Base-by-base conservation (phyloP, 2,113 vertebrate species). In the Lutjanus erythropterus region DNA sequence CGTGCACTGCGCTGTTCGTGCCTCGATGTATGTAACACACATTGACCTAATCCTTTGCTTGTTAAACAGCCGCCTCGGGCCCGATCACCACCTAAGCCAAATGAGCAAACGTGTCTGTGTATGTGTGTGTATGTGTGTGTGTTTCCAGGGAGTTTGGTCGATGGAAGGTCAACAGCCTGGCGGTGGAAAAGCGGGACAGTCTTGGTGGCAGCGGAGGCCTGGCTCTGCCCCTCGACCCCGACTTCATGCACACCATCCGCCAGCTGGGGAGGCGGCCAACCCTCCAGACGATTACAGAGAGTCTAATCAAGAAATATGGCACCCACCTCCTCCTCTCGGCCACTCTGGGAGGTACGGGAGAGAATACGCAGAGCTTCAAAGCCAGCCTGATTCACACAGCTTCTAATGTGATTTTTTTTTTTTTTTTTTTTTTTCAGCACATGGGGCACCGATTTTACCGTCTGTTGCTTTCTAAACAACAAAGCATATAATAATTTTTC, bases 151-250 rank as follows among this genome's bases (percentile, higher is more conserved):
- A 96, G 91, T 96, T 96, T 76, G 95, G 95, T 71, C 94, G 95
- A 94, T 96, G 95, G 95, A 96, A 95, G 91, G 95, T 96, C 88
- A 96, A 95, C 93, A 96, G 93, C 85, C 90, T 96, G 87, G 95
- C 93, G 16, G 90, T 93, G 75, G 95, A 96, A 88, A 95, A 93
- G 86, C 89, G 89, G 79, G 91, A 95, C 60, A 35, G 44, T 62
- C 68, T 65, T 5, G 76, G 86, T 29, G 88, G 90, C 82, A 88
- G 86, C 75, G 83, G 92, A 1, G 93, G 91, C 60, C 84, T 93
- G 61, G 86, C 89, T 60, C 86, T 91, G 47, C 95, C 94, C 79
- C 93, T 96, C 55, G 95, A 95, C 86, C 95, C 95, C 3, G 95
- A 96, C 55, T 96, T 96, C 81, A 91, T 92, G 85, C 93, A 94